These are phyloP conservation scores for Pristionchus exspectatus DNA, from an alignment of 2,888 invertebrate species.

Conservation along the genomic window DNA sequence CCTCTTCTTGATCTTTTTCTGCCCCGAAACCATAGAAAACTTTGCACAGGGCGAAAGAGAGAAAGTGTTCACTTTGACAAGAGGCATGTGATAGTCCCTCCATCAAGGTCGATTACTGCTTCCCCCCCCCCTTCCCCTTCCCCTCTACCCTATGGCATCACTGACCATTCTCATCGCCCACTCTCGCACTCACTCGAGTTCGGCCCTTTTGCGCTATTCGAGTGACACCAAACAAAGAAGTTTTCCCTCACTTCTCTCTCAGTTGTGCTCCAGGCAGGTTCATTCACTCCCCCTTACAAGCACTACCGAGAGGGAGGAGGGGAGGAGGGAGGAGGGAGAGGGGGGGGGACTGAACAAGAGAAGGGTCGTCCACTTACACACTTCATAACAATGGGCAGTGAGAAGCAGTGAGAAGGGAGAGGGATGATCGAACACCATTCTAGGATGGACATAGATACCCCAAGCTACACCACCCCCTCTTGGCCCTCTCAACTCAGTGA, in stretches of 20 bases:
- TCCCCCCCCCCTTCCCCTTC: not conserved
- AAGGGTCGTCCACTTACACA: not conserved
- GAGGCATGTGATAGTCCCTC: not conserved
- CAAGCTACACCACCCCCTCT: not conserved
- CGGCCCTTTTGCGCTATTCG: not conserved
- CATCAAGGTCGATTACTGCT: conserved; percentile 11
- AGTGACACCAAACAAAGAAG: not conserved
- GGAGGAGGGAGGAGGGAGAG: too few species aligned
- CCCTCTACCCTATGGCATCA: not conserved
- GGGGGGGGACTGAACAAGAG: conserved; percentile 22
- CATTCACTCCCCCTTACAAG: not conserved
- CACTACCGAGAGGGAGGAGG: not conserved
- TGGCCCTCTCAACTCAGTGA: not conserved
- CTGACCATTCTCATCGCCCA: not conserved
- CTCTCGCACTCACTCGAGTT: not conserved
- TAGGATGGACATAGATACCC: not conserved
- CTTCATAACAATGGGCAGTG: conserved; percentile 19
- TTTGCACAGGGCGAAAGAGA: too few species aligned
- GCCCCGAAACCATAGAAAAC: not conserved
- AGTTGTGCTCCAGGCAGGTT: conserved; percentile 4
- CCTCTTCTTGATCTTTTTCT: not conserved
- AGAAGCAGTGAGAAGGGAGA: not conserved
- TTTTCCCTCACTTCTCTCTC: not conserved
- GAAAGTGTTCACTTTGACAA: too few species aligned
- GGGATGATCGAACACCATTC: not conserved